Conservation (phyloP, 2,797 vertebrate genomes). For the Acanthurus tractus region DNA sequence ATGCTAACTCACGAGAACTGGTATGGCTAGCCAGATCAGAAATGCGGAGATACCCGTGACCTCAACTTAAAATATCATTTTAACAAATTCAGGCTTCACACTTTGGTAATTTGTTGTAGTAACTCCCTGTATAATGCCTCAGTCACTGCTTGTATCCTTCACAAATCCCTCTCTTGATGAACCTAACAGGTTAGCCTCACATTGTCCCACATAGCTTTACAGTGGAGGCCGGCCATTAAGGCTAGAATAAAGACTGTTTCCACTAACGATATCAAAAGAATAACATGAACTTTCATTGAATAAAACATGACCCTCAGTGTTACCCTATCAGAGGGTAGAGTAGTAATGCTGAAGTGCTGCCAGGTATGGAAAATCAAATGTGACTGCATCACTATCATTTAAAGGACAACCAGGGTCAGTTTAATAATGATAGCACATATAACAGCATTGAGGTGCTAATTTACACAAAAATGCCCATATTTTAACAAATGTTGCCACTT, state of each 20-base stretch:
- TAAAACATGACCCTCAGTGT: background rate
- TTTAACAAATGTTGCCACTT: background rate
- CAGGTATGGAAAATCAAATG: background rate
- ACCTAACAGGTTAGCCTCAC: background rate
- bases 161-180: background rate
- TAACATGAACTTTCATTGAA: background rate
- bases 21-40: background rate
- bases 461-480: background rate
- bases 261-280: background rate
- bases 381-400: constrained; percentile 8
- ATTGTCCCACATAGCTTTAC: background rate
- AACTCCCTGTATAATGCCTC: background rate
- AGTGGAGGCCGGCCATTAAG: no score
- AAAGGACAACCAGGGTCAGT: background rate
- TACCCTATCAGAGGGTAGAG: background rate
- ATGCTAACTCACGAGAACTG: background rate
- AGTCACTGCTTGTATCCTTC: background rate
- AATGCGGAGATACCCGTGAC: background rate
- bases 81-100: background rate
- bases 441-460: constrained; percentile 5
- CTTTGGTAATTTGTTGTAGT: background rate
- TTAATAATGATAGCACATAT: constrained; percentile 1
- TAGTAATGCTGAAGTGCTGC: background rate
- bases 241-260: background rate
- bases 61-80: no score